Evolutionary conservation across 2,797 vertebrate genomes (phyloP).

Genomic region (Merluccius polli): DNA sequence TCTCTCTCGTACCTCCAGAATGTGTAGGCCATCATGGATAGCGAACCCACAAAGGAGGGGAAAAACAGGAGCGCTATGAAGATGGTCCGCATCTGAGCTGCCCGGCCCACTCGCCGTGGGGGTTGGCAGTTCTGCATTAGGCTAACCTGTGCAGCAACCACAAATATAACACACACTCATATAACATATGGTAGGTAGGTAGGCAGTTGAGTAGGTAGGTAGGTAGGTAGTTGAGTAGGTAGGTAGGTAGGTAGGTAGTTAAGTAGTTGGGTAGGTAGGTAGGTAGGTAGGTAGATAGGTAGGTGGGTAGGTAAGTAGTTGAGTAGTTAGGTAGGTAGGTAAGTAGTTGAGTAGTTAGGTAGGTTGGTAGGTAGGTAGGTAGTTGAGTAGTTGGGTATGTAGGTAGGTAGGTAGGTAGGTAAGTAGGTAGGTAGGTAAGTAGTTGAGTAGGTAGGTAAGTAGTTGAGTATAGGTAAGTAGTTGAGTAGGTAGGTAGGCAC

Average conservation of each 20-base stretch:
- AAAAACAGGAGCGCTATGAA: constrained; percentile 89
- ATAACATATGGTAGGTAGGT: too few relatives aligned
- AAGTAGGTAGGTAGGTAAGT: background rate
- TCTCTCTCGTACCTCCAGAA: constrained; percentile 83
- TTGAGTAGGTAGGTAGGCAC: too few relatives aligned
- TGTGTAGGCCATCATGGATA: constrained; percentile 80
- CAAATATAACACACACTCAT: background rate
- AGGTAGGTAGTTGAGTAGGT: background rate
- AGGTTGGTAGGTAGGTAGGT: background rate
- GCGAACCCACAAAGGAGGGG: constrained; percentile 83
- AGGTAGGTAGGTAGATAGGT: background rate
- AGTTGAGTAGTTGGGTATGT: too few relatives aligned
- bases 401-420: too few relatives aligned
- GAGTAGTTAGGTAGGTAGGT: background rate
- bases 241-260: background rate
- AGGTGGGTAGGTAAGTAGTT: background rate
- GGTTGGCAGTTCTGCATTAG: constrained; percentile 90
- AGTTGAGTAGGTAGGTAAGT: constrained; percentile 5
- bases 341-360: background rate
- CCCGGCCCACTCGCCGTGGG: constrained; percentile 81
- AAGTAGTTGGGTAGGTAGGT: too few relatives aligned
- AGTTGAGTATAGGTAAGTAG: constrained; percentile 19
- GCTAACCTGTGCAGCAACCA: constrained; percentile 75
- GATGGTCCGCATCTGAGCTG: constrained; percentile 89
- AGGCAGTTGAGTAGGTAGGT: too few relatives aligned